Evolutionary conservation across 2,888 invertebrate species (phyloP), one percentile per base, ranked within the genome.

Genomic region (Athetis lepigone): DNA sequence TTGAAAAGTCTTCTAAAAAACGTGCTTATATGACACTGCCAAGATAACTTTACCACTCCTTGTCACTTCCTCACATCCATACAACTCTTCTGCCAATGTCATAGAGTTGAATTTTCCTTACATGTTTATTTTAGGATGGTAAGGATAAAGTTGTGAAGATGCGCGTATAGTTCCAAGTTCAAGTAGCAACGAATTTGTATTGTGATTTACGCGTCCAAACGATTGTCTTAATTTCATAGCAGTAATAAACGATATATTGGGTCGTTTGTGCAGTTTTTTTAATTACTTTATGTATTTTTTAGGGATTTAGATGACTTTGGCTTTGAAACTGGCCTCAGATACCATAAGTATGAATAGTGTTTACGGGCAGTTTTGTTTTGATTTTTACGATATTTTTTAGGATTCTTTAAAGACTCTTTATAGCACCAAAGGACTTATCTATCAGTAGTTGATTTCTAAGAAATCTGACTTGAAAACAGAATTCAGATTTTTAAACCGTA

Each of bases 1-100:
- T 86, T 86, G 85, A 86, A 89, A 90, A 90, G 86, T 85, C 88
- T 86, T 83, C 89, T 85, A 89, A 91, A 92, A 92, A 93, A 92
- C 92, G 87, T 90, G 92, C 90, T 84, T 75, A 84, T 80, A 78
- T 80, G 73, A 80, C 81, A 70, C 50, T 51, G 70, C 90, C 66
- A 85, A 76, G 29, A 66, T 85, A 80, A 56, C 33, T 72, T 54
- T 85, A 63, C 86, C 6, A 62, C 36, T 65, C 21, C 33, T 29
- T 49, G 43, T 52, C 33, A 27, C 54, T 19, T 39, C 36, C 27
- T 46, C 16, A 27, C 7, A 60, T 33, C 49, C 3, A 2, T 52
- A 19, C 29, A 52, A 39, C n/a, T 43, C 77, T 70, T 75, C 74
- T 70, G 29, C 0, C 7, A 0, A 6, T 1, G 1, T 0, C 0